These are phyloP conservation scores for Morpho achilles DNA, from an alignment of 2,888 invertebrate genomes.

Conservation along the genomic window DNA sequence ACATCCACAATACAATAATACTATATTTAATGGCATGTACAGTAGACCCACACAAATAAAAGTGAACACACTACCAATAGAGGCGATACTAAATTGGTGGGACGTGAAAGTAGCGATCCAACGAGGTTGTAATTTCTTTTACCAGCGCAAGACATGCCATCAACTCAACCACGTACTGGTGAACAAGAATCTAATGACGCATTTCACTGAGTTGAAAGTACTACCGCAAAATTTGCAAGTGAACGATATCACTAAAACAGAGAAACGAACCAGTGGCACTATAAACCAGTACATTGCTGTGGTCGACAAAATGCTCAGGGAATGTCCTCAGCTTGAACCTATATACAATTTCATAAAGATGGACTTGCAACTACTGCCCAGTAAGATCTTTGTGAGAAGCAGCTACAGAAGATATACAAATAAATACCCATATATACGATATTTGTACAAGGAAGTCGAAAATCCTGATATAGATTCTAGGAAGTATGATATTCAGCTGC, in stretches of 20 bases:
- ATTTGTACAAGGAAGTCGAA: conserved; percentile 37
- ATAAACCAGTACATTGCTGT: conserved; percentile 4
- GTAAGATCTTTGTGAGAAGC: conserved; percentile 2
- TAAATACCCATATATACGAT: conserved; percentile 45
- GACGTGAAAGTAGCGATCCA: conserved; percentile 33
- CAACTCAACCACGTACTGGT: conserved; percentile 37
- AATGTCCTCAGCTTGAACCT: conserved; percentile 1
- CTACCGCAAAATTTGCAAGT: conserved; percentile 26
- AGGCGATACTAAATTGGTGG: conserved; percentile 44
- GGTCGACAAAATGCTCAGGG: conserved; percentile 1
- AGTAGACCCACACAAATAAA: conserved; percentile 32
- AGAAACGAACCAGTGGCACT: not conserved
- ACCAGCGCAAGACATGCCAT: conserved; percentile 33
- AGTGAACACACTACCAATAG: conserved; percentile 24
- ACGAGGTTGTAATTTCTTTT: conserved; percentile 7
- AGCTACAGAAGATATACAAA: conserved; percentile 30
- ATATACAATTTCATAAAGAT: conserved; percentile 22
- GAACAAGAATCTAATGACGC: conserved; percentile 34
- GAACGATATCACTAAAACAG: not conserved
- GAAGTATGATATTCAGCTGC: conserved; percentile 45
- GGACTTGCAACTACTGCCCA: conserved; percentile 20
- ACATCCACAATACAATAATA: conserved; percentile 29
- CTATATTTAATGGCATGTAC: conserved; percentile 43
- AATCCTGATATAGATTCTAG: conserved; percentile 3
- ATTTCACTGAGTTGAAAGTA: conserved; percentile 8